These are phyloP conservation scores for Caenorhabditis sinica DNA, from an alignment of 2,888 invertebrate species.

Conservation along the genomic window DNA sequence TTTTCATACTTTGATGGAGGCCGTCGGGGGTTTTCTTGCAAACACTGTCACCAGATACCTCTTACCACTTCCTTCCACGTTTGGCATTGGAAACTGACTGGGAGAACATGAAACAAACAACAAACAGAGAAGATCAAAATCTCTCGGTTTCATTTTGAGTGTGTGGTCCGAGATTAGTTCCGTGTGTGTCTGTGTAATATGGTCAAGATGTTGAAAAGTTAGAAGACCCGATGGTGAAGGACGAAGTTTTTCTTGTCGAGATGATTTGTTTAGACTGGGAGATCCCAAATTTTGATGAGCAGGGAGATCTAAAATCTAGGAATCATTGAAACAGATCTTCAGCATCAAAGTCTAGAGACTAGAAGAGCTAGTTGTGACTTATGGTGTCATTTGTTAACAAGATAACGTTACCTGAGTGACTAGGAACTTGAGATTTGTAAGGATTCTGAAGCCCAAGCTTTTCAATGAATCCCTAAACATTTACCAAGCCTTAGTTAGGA, in stretches of 20 bases:
- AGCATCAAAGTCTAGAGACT: too few relatives aligned
- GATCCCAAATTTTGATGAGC: too few relatives aligned
- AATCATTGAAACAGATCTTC: too few relatives aligned
- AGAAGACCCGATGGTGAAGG: neutral
- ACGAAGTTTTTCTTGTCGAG: neutral
- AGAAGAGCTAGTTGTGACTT: too few relatives aligned
- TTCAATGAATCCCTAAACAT: too few relatives aligned
- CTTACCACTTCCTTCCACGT: slow-evolving; percentile 10
- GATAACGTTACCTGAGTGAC: too few relatives aligned
- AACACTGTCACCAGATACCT: slow-evolving; percentile 23
- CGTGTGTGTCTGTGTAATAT: neutral
- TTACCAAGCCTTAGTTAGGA: too few relatives aligned
- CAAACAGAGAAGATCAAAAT: slow-evolving; percentile 15
- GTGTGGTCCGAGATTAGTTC: neutral
- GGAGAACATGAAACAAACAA: slow-evolving; percentile 13
- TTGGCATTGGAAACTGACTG: slow-evolving; percentile 12
- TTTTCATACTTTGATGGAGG: neutral
- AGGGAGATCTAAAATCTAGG: too few relatives aligned
- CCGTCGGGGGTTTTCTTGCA: slow-evolving; percentile 14
- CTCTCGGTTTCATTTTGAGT: neutral
- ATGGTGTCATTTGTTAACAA: too few relatives aligned
- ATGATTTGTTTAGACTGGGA: too few relatives aligned
- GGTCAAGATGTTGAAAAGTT: neutral
- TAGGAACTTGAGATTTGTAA: too few relatives aligned
- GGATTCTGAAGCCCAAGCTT: too few relatives aligned